Base-by-base conservation (phyloP, 2,888 invertebrate species). In the Macrostomum cliftonense region DNA sequence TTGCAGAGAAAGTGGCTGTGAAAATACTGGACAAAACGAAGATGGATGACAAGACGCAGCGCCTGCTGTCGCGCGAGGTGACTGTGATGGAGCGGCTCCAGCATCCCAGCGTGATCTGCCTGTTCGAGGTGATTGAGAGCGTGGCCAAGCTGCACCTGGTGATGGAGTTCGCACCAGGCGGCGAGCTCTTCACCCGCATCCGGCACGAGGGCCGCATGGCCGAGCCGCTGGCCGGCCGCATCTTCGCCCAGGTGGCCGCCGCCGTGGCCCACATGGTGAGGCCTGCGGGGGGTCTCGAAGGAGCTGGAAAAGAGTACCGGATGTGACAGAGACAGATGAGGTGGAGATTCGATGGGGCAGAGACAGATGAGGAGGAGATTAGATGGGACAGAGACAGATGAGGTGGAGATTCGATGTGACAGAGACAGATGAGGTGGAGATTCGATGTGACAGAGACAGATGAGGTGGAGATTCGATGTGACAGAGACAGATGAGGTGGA, bases 1-100 rank as follows among this genome's bases (percentile, higher is more conserved):
- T n/a, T n/a, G 2, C 70, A 80, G 81, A 80, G 70, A 77, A 78
- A 71, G 80, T 81, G 46, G 81, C 81, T 53, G 77, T 81, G 59
- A 81, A 81, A 71, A 79, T 80, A 58, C 73, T 81, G 64, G 80
- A 81, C 70, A 79, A 80, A 63, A 75, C 77, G 17, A 78, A 79
- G 58, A 68, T 81, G 56, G 80, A 80, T 65, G 74, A 75, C 54
- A 79, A 79, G 65, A 79, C 80, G 12, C 74, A 78, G 58, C 75
- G 76, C 53, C 78, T 81, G 76, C 67, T 81, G 50, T 66, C 68
- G 1, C 59, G 79, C 56, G 81, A 81, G 69, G 79, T 81, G 56
- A 73, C 77, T 42, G 78, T 77, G 53, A 78, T 81, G 77, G 80
- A 80, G 63, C 72, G 75, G 55, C 74, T 81, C 51, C 77, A 79